These are phyloP conservation scores for Tupaia chinensis DNA, from an alignment of 2,113 vertebrate genomes.

Conservation along the genomic window DNA sequence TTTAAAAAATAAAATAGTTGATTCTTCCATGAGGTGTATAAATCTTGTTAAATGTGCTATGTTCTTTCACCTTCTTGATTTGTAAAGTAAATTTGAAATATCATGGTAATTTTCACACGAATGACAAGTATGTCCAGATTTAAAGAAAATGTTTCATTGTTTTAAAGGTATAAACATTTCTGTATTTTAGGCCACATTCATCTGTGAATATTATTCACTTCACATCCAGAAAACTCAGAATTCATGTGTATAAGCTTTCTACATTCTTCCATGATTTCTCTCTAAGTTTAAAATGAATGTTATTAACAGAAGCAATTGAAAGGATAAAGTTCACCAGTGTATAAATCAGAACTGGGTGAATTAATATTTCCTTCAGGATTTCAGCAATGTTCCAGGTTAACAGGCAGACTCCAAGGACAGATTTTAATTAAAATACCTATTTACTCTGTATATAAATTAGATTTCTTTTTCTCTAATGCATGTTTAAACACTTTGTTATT, in stretches of 20 bases:
- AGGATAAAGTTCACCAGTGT: constrained; percentile 65
- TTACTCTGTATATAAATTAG: background rate
- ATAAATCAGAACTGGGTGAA: constrained; percentile 55
- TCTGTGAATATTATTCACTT: constrained; percentile 15
- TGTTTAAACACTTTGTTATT: background rate
- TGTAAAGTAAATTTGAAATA: background rate
- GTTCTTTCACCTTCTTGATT: background rate
- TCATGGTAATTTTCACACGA: background rate
- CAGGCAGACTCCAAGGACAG: constrained; percentile 44
- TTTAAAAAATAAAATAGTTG: background rate
- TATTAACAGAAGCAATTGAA: constrained; percentile 70
- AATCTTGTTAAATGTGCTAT: background rate
- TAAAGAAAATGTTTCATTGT: background rate
- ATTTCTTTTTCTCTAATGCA: background rate
- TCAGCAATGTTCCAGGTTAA: constrained; percentile 56
- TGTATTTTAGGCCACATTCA: background rate
- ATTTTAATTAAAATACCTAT: constrained; percentile 60
- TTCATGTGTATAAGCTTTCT: constrained; percentile 13
- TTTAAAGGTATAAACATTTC: background rate
- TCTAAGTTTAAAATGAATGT: constrained; percentile 40
- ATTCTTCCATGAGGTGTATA: background rate
- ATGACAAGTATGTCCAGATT: background rate
- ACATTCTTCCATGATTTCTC: constrained; percentile 49
- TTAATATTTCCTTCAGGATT: constrained; percentile 64
- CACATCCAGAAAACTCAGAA: constrained; percentile 4